Base-by-base conservation (phyloP, 2,113 vertebrate genomes). In the Corythoichthys intestinalis region DNA sequence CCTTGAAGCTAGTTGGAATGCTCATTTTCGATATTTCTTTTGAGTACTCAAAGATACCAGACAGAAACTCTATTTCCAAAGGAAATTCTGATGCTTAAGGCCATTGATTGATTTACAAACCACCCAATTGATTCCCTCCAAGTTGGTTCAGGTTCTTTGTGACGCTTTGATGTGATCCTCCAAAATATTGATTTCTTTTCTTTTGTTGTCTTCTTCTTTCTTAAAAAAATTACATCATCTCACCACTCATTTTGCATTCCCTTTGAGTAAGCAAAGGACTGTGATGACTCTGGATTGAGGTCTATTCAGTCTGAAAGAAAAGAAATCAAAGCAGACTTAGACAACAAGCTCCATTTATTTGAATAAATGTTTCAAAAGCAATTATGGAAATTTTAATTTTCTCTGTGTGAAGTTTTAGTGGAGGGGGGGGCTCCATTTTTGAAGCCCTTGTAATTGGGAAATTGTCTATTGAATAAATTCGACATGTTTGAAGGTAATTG, bases 11-110 rank as follows among this genome's bases (percentile, higher is more conserved):
- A 28, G 85, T 83, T 63, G 89, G 88, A 67, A 82, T 48, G 74
- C 88, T 92, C 91, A 93, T 93, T 56, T 78, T 72, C 52, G 69
- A 80, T n/a, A 41, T 59, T 74, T 76, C 11, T 60, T 60, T 60
- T 48, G 48, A 66, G 56, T 17, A 20, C 65, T 84, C 67, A 88
- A 76, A 69, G 74, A 81, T 77, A 70, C 75, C 66, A 63, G 20
- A 28, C 38, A 12, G 38, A 8, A 4, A 20, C 44, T 17, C 13
- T 58, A 58, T 58, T 37, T 14, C 56, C 56, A 37, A 58, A 58
- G 34, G 34, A 58, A 58, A 58, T 61, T 56, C 39, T 59, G 50
- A 58, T 13, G 74, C 63, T 71, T 68, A 70, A 81, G 82, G 84
- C 87, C 88, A 92, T 92, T 75, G 83, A 82, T 66, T 35, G 63